Conservation (phyloP, 2,888 invertebrate species). For the Prosapia bicincta region DNA sequence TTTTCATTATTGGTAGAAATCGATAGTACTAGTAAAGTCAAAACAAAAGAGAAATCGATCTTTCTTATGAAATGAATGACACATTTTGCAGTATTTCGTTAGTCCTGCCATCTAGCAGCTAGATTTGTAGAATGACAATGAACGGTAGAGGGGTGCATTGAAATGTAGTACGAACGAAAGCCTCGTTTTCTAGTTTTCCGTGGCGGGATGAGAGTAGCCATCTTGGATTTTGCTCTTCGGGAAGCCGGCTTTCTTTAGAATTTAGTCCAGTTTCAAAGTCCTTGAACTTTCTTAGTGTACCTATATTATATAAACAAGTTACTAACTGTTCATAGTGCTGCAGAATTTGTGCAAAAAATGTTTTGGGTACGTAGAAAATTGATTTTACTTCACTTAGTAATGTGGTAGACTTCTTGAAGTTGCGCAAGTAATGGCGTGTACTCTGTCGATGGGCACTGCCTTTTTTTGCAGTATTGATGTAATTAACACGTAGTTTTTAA, state of each 20-base stretch:
- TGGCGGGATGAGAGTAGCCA: conserved; percentile 63
- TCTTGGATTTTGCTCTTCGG: conserved; percentile 69
- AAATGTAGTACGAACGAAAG: conserved; percentile 35
- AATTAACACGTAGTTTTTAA: background rate
- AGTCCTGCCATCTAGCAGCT: background rate
- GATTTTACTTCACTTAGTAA: conserved; percentile 5
- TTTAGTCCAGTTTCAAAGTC: conserved; percentile 12
- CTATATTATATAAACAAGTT: conserved; percentile 3
- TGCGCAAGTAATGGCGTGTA: conserved; percentile 32
- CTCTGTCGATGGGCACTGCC: background rate
- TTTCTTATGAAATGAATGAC: background rate
- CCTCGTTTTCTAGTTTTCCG: conserved; percentile 51
- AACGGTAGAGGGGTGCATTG: conserved; percentile 33
- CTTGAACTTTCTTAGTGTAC: background rate
- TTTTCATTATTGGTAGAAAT: no score
- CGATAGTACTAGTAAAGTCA: background rate
- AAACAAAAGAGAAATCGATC: background rate
- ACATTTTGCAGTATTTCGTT: background rate
- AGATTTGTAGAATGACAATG: conserved; percentile 10
- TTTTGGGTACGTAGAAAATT: conserved; percentile 19
- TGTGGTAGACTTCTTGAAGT: conserved; percentile 20
- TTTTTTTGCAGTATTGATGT: background rate
- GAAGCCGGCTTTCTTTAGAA: conserved; percentile 58
- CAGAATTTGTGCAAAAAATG: conserved; percentile 27
- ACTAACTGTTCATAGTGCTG: conserved; percentile 1